Evolutionary conservation across 1,140 invertebrate species (phyloP).

Genomic region (Caerostris extrusa): DNA sequence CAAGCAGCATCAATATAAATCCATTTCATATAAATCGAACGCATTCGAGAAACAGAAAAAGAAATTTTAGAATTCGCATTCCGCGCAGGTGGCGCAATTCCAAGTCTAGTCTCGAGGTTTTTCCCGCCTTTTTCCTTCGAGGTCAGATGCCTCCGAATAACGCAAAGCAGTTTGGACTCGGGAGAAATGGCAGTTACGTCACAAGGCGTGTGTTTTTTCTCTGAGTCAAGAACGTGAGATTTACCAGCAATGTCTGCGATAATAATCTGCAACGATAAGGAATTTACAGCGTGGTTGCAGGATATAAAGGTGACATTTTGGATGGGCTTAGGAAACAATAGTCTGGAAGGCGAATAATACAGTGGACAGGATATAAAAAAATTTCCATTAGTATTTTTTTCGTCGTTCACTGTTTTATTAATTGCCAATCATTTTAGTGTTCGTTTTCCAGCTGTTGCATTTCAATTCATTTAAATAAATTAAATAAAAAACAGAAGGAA

Average conservation of each 20-base stretch:
- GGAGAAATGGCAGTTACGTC: constrained; percentile 4
- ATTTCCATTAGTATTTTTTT: background rate
- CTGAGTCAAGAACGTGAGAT: background rate
- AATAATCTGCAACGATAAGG: background rate
- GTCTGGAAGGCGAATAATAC: background rate
- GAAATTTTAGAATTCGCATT: background rate
- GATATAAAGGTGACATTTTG: background rate
- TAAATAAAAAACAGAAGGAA: too few species aligned
- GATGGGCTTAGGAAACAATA: background rate
- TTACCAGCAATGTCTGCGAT: background rate
- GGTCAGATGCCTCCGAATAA: background rate
- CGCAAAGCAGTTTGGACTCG: background rate
- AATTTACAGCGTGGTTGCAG: background rate
- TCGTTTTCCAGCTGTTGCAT: background rate
- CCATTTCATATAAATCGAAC: too few species aligned
- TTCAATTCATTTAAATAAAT: background rate
- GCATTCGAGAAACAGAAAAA: too few species aligned
- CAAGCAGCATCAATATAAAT: too few species aligned
- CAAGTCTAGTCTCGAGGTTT: background rate
- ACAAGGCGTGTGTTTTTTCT: background rate
- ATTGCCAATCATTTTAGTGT: background rate
- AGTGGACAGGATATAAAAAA: background rate
- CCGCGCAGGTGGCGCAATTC: background rate
- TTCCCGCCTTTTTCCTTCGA: constrained; percentile 35
- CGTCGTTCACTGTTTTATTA: background rate